Conservation (phyloP, 2,113 vertebrate species). For the Aptenodytes forsteri region DNA sequence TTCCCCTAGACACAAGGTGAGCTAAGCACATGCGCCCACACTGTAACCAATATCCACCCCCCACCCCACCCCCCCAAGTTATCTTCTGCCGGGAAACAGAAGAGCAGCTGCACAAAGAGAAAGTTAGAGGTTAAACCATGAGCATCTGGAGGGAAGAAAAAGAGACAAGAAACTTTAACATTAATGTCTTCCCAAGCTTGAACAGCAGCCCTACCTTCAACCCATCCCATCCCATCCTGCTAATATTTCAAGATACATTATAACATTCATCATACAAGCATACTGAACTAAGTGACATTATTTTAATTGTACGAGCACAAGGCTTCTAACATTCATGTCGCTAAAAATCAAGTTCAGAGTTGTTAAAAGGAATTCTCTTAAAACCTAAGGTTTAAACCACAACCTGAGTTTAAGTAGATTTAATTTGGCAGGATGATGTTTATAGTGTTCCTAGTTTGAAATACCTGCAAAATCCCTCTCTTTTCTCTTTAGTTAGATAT, state of each 20-base stretch:
- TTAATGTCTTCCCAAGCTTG: not conserved
- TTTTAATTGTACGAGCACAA: not conserved
- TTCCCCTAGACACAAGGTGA: not conserved
- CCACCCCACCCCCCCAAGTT: not conserved
- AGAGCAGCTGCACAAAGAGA: not conserved
- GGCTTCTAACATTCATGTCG: not conserved
- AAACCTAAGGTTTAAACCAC: not conserved
- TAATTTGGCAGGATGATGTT: not conserved
- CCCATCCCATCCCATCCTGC: not conserved
- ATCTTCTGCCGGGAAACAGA: not conserved
- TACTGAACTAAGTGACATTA: not conserved
- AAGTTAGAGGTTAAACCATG: not conserved
- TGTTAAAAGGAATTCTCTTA: not conserved
- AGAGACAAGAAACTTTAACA: not conserved
- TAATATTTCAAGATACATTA: not conserved
- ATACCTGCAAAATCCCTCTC: not conserved
- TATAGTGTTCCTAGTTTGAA: not conserved
- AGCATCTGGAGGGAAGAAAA: not conserved
- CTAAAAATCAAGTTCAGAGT: not conserved
- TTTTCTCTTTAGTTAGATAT: not conserved
- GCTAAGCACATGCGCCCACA: rapidly evolving
- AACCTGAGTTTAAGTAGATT: not conserved
- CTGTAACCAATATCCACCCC: not conserved
- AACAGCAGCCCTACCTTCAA: not conserved
- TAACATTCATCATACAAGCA: not conserved